phyloP scores from a whole-genome alignment of 2,113 vertebrate species.

The Laterallus jamaicensis region DNA sequence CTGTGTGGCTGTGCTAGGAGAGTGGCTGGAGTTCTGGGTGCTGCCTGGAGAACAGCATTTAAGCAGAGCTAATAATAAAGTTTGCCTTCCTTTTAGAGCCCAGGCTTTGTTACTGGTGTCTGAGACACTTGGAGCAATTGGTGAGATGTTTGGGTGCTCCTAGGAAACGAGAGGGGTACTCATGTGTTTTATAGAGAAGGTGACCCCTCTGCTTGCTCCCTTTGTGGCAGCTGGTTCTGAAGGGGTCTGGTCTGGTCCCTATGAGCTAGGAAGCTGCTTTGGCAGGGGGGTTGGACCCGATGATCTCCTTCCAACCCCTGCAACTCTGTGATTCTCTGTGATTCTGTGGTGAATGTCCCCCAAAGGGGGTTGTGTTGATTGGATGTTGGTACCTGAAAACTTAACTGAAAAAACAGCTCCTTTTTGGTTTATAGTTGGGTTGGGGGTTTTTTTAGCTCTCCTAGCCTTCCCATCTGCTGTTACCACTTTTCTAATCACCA shows the following conservation, averaged over 20 bases:
- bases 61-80: neutral
- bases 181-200: rapidly evolving
- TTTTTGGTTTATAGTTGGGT: neutral
- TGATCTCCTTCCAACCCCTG: too few relatives aligned
- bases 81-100: neutral
- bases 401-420: neutral
- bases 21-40: neutral
- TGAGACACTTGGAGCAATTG: neutral
- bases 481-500: neutral
- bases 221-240: neutral
- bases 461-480: neutral
- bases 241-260: neutral
- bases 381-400: neutral
- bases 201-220: neutral
- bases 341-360: neutral
- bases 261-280: too few relatives aligned
- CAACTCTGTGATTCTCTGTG: too few relatives aligned
- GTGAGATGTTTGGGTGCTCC: neutral
- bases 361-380: neutral
- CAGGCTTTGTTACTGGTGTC: neutral
- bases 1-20: neutral
- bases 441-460: neutral
- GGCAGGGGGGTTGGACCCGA: too few relatives aligned
- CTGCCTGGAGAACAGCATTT: neutral
- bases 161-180: neutral